Base-by-base conservation (phyloP, 2,113 vertebrate genomes). In the Monopterus albus region DNA sequence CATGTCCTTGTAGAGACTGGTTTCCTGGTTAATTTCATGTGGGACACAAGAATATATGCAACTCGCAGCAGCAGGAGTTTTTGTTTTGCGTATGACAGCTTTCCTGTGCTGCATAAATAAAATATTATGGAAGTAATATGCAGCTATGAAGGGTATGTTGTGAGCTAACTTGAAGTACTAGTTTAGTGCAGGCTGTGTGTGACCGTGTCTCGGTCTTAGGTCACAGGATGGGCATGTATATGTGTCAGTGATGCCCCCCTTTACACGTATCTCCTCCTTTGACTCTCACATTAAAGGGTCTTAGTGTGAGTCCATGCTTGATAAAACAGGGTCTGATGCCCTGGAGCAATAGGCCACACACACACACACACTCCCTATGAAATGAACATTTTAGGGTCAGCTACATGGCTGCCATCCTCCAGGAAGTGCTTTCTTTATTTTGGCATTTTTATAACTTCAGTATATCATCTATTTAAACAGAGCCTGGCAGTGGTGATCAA, bases 351-450 rank as follows among this genome's bases (percentile, higher is more conserved):
- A 72, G 85, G 84, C 68, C 78, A 90, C 72, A 66, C 70, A 55
- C 68, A 59, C 74, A 76, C 39, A 49, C 46, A 55, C 47, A 21
- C 25, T 12, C 72, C 23, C 76, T 45, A 25, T 49, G 62, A 68
- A 77, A 59, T 51, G 71, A 83, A 85, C 82, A 36, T 81, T 79
- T 86, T 55, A 76, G 75, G 82, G 87, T 89, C 82, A 80, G 58
- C 43, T n/a, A 8, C 53, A 49, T n/a, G 25, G 51, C 31, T 3
- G 0, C 25, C 25, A 46, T 75, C 63, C 47, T 26, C 21, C 7
- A 50, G 51, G 39, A 42, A 42, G 39, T 45, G 29, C 17, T 63
- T 57, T 46, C 4, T 55, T 68, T 18, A 31, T 65, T n/a, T 45
- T 40, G 10, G 4, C 2, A 12, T 70, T 47, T 52, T 15, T 23